Evolutionary conservation across 2,888 invertebrate species (phyloP).

Genomic region (Rotaria sp.): DNA sequence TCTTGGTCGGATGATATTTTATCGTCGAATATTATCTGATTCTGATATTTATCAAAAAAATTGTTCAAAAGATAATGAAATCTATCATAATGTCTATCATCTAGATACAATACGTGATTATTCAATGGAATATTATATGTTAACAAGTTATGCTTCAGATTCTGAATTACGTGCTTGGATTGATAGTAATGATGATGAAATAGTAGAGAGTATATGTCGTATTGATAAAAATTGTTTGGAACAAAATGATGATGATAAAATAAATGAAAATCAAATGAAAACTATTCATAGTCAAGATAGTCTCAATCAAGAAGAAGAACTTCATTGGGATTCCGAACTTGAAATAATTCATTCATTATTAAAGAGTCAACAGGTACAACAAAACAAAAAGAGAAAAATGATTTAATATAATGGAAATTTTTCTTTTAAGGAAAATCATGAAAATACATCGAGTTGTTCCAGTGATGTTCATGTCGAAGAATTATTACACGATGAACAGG

Average conservation of each 20-base stretch:
- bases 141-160: not conserved
- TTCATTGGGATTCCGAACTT: constrained; percentile 1
- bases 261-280: not conserved
- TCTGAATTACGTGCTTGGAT: constrained; percentile 4
- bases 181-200: not conserved
- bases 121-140: constrained; percentile 20
- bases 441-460: not conserved
- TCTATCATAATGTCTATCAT: constrained; percentile 29
- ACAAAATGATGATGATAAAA: not conserved
- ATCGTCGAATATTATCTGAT: constrained; percentile 12
- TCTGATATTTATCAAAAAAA: constrained; percentile 23
- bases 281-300: not conserved
- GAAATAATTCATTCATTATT: not conserved
- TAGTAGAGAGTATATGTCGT: not conserved
- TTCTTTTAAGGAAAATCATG: not conserved
- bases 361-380: not conserved
- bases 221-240: not conserved
- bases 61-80: not conserved
- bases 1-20: not conserved
- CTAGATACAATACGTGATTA: constrained; percentile 9
- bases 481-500: not conserved
- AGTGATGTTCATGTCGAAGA: not conserved
- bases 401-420: not conserved
- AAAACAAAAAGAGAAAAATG: not conserved
- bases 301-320: not conserved